phyloP scores from a whole-genome alignment of 2,797 vertebrate genomes.

The Poecile montanus region DNA sequence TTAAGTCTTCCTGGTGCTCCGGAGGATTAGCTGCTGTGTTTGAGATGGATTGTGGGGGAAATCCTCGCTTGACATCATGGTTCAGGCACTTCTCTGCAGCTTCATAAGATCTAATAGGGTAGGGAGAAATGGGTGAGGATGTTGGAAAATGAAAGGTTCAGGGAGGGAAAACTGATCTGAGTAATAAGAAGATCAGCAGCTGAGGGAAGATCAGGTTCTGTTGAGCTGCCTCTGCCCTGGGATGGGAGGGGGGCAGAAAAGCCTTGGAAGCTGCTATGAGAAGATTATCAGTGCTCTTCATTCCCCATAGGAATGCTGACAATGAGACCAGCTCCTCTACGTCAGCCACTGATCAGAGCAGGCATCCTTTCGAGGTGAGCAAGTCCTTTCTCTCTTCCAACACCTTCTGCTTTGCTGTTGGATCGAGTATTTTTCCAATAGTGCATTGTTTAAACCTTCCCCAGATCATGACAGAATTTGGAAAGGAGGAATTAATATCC shows the following conservation, averaged over 20 bases:
- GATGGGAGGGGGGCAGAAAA: not conserved
- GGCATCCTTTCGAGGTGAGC: constrained; percentile 85
- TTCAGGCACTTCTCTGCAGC: not conserved
- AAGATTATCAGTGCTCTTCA: not conserved
- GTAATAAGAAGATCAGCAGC: not conserved
- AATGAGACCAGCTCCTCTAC: constrained; percentile 84
- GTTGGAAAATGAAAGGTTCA: not conserved
- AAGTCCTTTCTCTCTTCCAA: not conserved
- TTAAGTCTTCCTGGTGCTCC: not conserved
- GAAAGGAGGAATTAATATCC: not conserved
- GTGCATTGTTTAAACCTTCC: fast-evolving
- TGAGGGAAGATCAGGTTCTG: not conserved
- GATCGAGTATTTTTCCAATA: not conserved
- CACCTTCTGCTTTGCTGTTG: not conserved
- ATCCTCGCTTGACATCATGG: not conserved
- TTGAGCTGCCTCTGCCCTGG: not conserved
- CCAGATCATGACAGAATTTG: not conserved
- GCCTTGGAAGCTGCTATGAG: not conserved
- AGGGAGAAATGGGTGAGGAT: not conserved
- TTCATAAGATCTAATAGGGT: not conserved
- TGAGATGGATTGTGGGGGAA: not conserved
- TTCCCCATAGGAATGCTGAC: constrained; percentile 77
- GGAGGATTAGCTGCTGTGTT: not conserved
- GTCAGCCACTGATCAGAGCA: constrained; percentile 82
- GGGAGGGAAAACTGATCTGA: not conserved